phyloP scores from a whole-genome alignment of 2,797 vertebrate genomes.

The Eutrigla gurnardus region DNA sequence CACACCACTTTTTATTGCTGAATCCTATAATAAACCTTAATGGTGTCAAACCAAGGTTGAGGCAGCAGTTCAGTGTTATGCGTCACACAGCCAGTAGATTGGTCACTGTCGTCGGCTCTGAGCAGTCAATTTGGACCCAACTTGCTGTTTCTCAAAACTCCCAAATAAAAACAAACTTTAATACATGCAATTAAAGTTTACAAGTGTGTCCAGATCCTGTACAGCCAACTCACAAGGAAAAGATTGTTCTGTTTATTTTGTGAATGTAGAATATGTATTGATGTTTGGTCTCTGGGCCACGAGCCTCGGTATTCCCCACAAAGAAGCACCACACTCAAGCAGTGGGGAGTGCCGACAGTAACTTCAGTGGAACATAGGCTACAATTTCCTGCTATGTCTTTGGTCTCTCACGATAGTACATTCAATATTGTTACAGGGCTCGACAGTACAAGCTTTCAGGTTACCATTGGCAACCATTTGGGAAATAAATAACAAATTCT shows the following conservation, averaged over 20 bases:
- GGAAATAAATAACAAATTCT: too few species aligned
- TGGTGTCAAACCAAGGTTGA: conserved; percentile 1
- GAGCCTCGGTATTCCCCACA: neutral
- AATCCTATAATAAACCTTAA: neutral
- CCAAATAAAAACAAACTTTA: conserved; percentile 22
- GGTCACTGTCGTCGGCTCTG: neutral
- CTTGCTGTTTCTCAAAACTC: neutral
- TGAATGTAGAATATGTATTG: conserved; percentile 3
- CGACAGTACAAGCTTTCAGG: too few species aligned
- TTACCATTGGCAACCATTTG: too few species aligned
- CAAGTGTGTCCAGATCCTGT: conserved; percentile 5
- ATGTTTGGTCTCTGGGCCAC: neutral
- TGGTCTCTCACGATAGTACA: neutral
- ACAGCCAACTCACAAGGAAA: conserved; percentile 1
- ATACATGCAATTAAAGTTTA: conserved; percentile 5
- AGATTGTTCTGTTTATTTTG: conserved; percentile 6
- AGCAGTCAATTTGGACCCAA: neutral
- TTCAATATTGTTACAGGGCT: neutral
- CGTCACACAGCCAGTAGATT: neutral
- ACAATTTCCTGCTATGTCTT: neutral
- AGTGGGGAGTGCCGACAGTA: neutral
- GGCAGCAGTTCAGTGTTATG: neutral
- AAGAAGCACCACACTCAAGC: neutral
- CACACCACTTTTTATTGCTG: conserved; percentile 2
- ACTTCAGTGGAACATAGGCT: neutral